Base-by-base conservation (phyloP, 1,140 invertebrate species). In the Cydia fagiglandana region DNA sequence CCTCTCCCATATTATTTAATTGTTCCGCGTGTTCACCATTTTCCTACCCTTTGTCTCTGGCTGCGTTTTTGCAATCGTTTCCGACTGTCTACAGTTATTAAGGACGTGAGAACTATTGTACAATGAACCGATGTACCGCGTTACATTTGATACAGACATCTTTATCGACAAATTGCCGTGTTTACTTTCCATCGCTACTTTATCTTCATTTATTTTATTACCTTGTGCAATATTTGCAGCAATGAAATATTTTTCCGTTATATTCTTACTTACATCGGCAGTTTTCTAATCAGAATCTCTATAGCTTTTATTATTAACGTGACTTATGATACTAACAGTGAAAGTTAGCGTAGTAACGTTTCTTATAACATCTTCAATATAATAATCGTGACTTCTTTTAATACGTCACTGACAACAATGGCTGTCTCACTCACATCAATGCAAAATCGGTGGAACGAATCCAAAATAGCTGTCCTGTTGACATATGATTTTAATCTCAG, bases 11-110 rank as follows among this genome's bases (percentile, higher is more conserved):
- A 74, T 56, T 74, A 47, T 73, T 68, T 68, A 86, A 81, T 83
- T 83, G 84, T 86, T 89, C 88, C 83, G 84, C 77, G 83, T 56
- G 50, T 45, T 30, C 83, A 83, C 83, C 84, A 88, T 89, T 88
- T 89, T 83, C 82, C 80, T 86, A 84, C 84, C 83, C 85, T 88
- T 88, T 87, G 88, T 88, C 84, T 84, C 81, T 80, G 75, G 75
- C 84, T 86, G 74, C 83, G 85, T 90, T 88, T 90, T 90, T 89
- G 85, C 86, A 87, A 87, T 78, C 77, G 79, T 88, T 88, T 90
- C 85, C 88, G 84, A 87, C 83, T 82, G 82, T 80, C 80, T 80
- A 84, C 82, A 80, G 80, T 85, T 87, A 90, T 88, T 88, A 88
- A 79, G 85, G 81, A 90, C 86, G 88, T 90, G 88, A 82, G 88